A percentile compares a stretch with the other conserved stretches of the same genome.
These are phyloP conservation scores for Apodemia duryi DNA, from an alignment of 2,888 invertebrate genomes.

Conservation along the genomic window DNA sequence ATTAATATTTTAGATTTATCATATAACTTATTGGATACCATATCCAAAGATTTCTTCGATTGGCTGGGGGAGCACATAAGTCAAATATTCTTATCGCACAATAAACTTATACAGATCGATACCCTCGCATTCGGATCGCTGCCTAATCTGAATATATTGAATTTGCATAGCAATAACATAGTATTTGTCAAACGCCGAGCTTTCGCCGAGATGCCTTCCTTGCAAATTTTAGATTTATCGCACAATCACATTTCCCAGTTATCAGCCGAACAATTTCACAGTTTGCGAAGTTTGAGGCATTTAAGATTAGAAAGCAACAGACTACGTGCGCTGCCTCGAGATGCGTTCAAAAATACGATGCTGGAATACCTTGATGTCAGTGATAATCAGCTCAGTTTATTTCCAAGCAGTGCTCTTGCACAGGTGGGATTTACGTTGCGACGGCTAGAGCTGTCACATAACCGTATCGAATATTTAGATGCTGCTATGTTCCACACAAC, in stretches of 20 bases:
- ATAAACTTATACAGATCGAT: slow-evolving; percentile 60
- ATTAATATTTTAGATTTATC: slow-evolving; percentile 83
- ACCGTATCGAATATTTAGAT: slow-evolving; percentile 89
- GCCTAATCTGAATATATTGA: slow-evolving; percentile 57
- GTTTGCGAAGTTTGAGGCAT: slow-evolving; percentile 82
- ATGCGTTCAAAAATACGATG: slow-evolving; percentile 85
- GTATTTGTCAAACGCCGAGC: slow-evolving; percentile 82
- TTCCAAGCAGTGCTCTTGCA: slow-evolving; percentile 85
- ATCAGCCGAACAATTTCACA: slow-evolving; percentile 56
- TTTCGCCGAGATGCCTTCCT: slow-evolving; percentile 70
- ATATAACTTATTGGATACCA: slow-evolving; percentile 78
- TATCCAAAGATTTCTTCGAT: slow-evolving; percentile 80
- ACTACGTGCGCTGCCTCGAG: slow-evolving; percentile 84
- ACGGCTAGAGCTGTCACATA: slow-evolving; percentile 85
- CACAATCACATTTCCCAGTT: slow-evolving; percentile 44
- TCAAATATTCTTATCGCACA: slow-evolving; percentile 78
- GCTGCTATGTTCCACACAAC: slow-evolving; percentile 85
- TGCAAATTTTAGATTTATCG: slow-evolving; percentile 51
- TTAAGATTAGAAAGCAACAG: slow-evolving; percentile 83
- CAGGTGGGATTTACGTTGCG: slow-evolving; percentile 87
- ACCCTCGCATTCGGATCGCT: slow-evolving; percentile 54
- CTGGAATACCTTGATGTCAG: slow-evolving; percentile 87
- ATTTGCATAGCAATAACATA: slow-evolving; percentile 83
- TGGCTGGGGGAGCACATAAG: slow-evolving; percentile 44
- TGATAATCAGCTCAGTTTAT: slow-evolving; percentile 83